phyloP scores from a whole-genome alignment of 1,140 invertebrate species.

The Bombus fervidus region DNA sequence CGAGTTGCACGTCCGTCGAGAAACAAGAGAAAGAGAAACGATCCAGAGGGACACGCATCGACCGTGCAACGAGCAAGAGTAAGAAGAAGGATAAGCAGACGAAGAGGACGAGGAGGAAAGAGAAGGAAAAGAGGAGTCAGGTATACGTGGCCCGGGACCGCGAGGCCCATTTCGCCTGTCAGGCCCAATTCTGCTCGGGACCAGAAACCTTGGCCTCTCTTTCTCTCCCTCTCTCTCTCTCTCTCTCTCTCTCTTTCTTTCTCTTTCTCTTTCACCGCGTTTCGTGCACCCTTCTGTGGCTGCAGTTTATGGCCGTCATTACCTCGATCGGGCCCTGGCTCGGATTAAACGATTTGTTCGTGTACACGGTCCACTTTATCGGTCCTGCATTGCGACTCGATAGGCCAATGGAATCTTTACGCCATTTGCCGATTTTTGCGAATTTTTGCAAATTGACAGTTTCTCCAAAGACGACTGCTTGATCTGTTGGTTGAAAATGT shows the following conservation, averaged over 20 bases:
- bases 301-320: slow-evolving; percentile 79
- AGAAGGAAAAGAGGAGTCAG: slow-evolving; percentile 47
- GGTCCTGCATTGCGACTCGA: slow-evolving; percentile 54
- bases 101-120: neutral
- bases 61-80: neutral
- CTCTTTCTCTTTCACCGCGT: neutral
- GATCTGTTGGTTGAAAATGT: neutral
- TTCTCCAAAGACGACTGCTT: neutral
- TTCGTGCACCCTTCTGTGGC: slow-evolving; percentile 37
- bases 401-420: neutral
- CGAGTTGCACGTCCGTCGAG: slow-evolving; percentile 51
- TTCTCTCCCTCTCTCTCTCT: neutral
- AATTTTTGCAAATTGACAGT: too few species aligned
- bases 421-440: neutral
- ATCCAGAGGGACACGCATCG: slow-evolving; percentile 24
- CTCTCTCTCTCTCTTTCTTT: neutral
- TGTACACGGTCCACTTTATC: slow-evolving; percentile 73
- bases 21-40: slow-evolving; percentile 54
- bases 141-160: slow-evolving; percentile 72
- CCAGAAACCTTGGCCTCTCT: slow-evolving; percentile 57
- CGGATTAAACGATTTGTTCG: slow-evolving; percentile 77
- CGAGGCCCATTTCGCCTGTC: slow-evolving; percentile 75
- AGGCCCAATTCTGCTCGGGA: slow-evolving; percentile 74
- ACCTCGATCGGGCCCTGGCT: slow-evolving; percentile 72
- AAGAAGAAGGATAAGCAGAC: slow-evolving; percentile 17